These are phyloP conservation scores for Branchinecta lynchi DNA, from an alignment of 1,140 invertebrate species.

Conservation along the genomic window DNA sequence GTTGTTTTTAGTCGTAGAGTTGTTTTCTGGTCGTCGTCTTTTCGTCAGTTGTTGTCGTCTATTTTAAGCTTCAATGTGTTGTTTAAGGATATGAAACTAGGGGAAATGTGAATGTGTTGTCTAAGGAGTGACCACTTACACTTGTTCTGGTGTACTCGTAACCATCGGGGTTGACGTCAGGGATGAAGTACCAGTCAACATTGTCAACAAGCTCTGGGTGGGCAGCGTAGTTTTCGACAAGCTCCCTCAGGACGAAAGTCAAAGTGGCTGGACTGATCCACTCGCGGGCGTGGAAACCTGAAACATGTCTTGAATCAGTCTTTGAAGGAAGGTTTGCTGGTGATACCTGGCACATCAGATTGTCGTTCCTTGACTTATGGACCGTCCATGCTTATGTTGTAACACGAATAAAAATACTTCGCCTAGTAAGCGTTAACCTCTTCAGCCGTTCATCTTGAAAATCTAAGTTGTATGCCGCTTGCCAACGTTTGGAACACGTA, in stretches of 20 bases:
- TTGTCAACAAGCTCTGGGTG: conserved; percentile 26
- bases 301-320: neutral
- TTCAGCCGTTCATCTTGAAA: neutral
- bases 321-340: too few species aligned
- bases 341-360: neutral
- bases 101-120: neutral
- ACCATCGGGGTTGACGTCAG: conserved; percentile 45
- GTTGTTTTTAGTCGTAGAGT: neutral
- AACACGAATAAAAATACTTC: neutral
- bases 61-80: neutral
- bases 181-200: conserved; percentile 36
- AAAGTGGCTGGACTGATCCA: conserved; percentile 78
- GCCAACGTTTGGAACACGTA: too few species aligned
- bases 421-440: neutral
- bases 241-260: conserved; percentile 60
- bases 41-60: neutral
- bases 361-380: neutral
- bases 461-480: neutral
- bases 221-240: conserved; percentile 36
- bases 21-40: neutral
- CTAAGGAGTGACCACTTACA: neutral
- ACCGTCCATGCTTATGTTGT: neutral
- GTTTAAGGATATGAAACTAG: neutral
- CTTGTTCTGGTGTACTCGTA: conserved; percentile 28
- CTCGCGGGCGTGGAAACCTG: conserved; percentile 74